These are phyloP conservation scores for Danio kyathit DNA, from an alignment of 2,797 vertebrate genomes.

Conservation along the genomic window DNA sequence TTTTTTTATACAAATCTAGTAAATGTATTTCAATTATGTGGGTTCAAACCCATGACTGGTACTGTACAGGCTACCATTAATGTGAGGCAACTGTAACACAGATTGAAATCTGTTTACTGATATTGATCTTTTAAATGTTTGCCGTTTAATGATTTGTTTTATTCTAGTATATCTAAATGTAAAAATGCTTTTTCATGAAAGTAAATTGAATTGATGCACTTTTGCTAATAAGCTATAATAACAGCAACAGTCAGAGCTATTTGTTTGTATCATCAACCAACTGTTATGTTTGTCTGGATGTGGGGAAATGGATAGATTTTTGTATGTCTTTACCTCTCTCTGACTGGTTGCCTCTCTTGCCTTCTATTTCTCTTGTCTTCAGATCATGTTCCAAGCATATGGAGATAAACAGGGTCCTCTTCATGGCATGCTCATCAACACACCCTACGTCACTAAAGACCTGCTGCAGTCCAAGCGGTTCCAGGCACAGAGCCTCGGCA, in stretches of 20 bases:
- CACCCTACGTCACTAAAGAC: conserved; percentile 97
- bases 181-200: neutral
- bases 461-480: conserved; percentile 97
- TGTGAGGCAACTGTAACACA: neutral
- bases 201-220: neutral
- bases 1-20: too few relatives aligned
- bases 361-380: conserved; percentile 39
- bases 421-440: conserved; percentile 98
- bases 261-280: neutral
- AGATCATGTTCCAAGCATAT: conserved; percentile 98
- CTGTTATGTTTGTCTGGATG: conserved; percentile 1
- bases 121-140: neutral
- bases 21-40: too few relatives aligned
- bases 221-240: neutral
- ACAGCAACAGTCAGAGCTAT: neutral
- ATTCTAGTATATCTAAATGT: neutral
- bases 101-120: neutral
- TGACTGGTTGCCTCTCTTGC: neutral
- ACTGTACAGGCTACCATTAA: neutral
- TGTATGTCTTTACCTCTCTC: neutral
- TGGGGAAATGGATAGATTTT: neutral
- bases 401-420: conserved; percentile 92
- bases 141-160: neutral
- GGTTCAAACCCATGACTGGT: neutral
- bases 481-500: conserved; percentile 95